A percentile compares a stretch with the other conserved stretches of the same genome.
phyloP scores from a whole-genome alignment of 2,888 invertebrate species.

The Drosophila melanocephala region DNA sequence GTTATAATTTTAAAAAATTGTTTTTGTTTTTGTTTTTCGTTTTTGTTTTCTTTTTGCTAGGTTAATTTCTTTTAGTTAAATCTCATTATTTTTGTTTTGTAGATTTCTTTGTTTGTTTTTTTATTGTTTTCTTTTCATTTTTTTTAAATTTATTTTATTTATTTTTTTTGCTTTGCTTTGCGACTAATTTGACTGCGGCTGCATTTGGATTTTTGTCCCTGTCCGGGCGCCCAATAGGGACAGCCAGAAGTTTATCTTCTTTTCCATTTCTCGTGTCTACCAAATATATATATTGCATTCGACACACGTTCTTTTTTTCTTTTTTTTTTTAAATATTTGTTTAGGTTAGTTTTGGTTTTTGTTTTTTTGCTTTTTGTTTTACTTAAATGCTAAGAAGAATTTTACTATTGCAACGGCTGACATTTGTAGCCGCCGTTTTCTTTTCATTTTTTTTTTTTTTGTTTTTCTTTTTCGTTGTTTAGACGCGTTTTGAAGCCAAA shows the following conservation, averaged over 20 bases:
- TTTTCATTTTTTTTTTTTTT: constrained; percentile 48
- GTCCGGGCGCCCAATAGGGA: constrained; percentile 32
- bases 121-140: constrained; percentile 8
- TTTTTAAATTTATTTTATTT: background rate
- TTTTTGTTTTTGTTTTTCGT: constrained; percentile 2
- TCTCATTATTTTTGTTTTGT: constrained; percentile 51
- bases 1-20: constrained; percentile 68
- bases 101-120: constrained; percentile 73
- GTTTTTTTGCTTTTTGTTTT: constrained; percentile 28
- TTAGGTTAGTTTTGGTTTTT: constrained; percentile 30
- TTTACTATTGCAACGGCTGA: constrained; percentile 72
- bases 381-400: constrained; percentile 78
- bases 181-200: constrained; percentile 63
- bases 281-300: constrained; percentile 42
- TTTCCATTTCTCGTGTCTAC: constrained; percentile 5
- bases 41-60: constrained; percentile 50
- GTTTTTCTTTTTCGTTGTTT: constrained; percentile 61
- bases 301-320: constrained; percentile 25
- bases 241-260: constrained; percentile 20
- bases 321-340: constrained; percentile 15
- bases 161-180: constrained; percentile 65
- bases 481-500: constrained; percentile 56
- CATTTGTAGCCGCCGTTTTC: constrained; percentile 28
- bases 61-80: constrained; percentile 53
- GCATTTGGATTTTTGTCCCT: constrained; percentile 39